Base-by-base conservation (phyloP, 1,140 invertebrate species). In the Ruditapes philippinarum region DNA sequence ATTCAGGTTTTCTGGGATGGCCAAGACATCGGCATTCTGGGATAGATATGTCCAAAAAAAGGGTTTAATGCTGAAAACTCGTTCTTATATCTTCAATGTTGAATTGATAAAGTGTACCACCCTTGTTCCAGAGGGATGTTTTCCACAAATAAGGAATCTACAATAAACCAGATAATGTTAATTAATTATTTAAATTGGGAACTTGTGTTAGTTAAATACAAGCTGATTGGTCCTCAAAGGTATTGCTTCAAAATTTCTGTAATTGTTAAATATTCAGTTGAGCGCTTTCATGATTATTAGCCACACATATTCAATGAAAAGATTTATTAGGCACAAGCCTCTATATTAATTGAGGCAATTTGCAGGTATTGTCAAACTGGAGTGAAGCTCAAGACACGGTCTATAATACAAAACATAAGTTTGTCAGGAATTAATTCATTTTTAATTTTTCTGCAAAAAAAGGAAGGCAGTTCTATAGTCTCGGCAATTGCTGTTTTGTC, bases 161-260 rank as follows among this genome's bases (percentile, higher is more conserved):
- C 25, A 70, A 70, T 70, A 28, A 38, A 70, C 17, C 2, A 28
- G 28, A 70, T 70, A 38, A 70, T 40, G 33, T 38, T 17, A 17
- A 38, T 70, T 17, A 70, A 70, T 70, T 70, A 70, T 70, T 70
- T 22, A 70, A n/a, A n/a, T n/a, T n/a, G 36, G 22, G 33, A 62
- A 70, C 3, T 70, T 7, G n/a, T 70, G 22, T n/a, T 70, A 19
- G 65, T 70, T 70, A 70, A 70, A 38, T 70, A 38, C 36, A 22
- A 14, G 31, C 38, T 38, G 42, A 38, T 36, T 70, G 33, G 65
- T 40, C 65, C n/a, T 38, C 65, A 31, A 11, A 12, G 14, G 65
- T 36, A 33, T 70, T 19, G 22, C 19, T 22, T 38, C 33, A 36
- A n/a, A n/a, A 5, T 36, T 70, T n/a, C 36, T 12, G 11, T 70